Base-by-base conservation (phyloP, 23 tunicate genomes). In the Oikopleura dioica region DNA sequence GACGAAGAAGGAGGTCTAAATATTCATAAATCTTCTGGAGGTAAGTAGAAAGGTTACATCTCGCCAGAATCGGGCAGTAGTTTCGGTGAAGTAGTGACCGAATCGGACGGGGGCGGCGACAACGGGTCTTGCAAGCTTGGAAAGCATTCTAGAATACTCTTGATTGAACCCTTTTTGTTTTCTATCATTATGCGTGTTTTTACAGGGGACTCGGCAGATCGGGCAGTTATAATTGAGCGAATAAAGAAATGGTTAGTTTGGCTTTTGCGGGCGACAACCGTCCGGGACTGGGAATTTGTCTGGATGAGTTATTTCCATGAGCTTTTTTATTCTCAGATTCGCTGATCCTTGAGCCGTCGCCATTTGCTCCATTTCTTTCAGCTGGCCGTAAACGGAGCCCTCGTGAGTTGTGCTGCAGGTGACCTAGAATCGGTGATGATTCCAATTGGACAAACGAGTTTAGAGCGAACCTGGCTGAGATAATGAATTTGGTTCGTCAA, bases 361-460 rank as follows among this genome's bases (percentile, higher is more conserved):
- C 30, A 63, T 23, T 12, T 63, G 72, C 33, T 63, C 72, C 4
- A 12, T 24, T 63, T 63, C 72, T 2, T 31, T 23, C 72, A 63
- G 30, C 26, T 63, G 16, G 16, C 72, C 72, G 33, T 63, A 63
- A 23, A 63, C 72, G 2, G 72, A 63, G 33, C 72, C 72, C 33
- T 63, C 72, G 33, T 63, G 72, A 12, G 72, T 28, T 24, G 72
- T 63, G 72, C 26, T 63, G 26, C 72, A 63, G 29, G 72, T 63
- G 30, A 63, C 72, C 72, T 63, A 63, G 26, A 63, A 63, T 63
- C 16, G 55, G 16, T 9, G 55, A 44, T 44, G 55, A 44, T 44
- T 44, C 16, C 9, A 44, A 44, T 9, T 44, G 16, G 16, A 44
- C 16, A 9, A 16, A 44, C 9, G 16, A 9, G 55, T 44, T 44